These are phyloP conservation scores for Pharmacophagus antenor DNA, from an alignment of 2,888 invertebrate species.

Conservation along the genomic window DNA sequence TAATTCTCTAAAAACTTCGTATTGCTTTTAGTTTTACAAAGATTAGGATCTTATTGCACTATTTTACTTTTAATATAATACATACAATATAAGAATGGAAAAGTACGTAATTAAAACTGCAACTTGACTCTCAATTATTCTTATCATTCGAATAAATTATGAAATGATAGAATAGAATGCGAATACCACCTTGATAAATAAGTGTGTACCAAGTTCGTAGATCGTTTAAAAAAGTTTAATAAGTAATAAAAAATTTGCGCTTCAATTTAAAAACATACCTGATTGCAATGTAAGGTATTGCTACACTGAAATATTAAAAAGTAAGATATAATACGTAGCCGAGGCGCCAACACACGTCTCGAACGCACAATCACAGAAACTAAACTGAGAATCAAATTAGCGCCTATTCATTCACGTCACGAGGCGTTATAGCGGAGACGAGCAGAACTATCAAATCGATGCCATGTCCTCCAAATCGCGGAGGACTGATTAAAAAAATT, in stretches of 20 bases:
- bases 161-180: conserved; percentile 3
- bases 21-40: not conserved
- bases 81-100: not conserved
- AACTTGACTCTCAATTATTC: not conserved
- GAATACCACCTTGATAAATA: not conserved
- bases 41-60: not conserved
- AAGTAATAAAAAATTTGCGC: not conserved
- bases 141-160: conserved; percentile 3
- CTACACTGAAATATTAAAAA: conserved; percentile 32
- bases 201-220: not conserved
- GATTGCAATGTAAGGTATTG: conserved; percentile 29
- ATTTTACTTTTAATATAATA: not conserved
- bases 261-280: conserved; percentile 25
- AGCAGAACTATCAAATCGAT: conserved; percentile 42
- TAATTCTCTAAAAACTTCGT: not conserved
- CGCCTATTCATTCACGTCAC: conserved; percentile 37
- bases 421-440: conserved; percentile 35
- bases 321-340: conserved; percentile 33
- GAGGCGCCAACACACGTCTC: conserved; percentile 53
- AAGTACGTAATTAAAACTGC: not conserved
- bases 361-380: conserved; percentile 61
- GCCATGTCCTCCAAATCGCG: conserved; percentile 48
- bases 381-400: conserved; percentile 54
- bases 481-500: conserved; percentile 52
- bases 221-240: not conserved